These are phyloP conservation scores for Dendrocincla tyrannina DNA, from an alignment of 2,797 vertebrate species.

Conservation along the genomic window DNA sequence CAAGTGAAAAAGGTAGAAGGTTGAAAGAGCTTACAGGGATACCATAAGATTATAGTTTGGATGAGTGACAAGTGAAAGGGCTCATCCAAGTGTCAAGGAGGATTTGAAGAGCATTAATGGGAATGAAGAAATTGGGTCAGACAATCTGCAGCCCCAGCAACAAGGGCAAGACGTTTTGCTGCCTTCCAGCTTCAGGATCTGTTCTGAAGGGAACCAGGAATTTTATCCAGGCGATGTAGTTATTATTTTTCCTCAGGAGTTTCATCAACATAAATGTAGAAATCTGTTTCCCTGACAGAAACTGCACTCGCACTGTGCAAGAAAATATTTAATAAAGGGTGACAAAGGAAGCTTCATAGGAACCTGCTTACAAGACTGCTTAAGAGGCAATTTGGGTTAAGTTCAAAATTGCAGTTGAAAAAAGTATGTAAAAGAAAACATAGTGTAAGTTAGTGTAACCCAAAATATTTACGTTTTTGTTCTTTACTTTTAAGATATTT, in stretches of 20 bases:
- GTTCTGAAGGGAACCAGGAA: neutral
- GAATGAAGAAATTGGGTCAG: constrained; percentile 35
- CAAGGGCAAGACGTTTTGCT: neutral
- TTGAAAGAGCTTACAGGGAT: neutral
- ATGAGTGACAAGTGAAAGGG: constrained; percentile 15
- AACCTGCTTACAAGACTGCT: neutral
- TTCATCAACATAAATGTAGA: neutral
- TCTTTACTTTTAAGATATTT: neutral
- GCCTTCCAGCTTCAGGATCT: neutral
- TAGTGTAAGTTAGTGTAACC: neutral
- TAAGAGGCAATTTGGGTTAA: neutral
- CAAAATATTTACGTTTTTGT: neutral
- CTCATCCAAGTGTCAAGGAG: neutral
- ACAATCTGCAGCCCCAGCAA: neutral
- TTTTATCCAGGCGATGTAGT: neutral
- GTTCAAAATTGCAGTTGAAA: neutral
- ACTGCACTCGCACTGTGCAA: neutral
- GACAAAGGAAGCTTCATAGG: neutral
- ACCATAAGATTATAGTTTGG: neutral
- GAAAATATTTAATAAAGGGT: neutral
- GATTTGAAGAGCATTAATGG: constrained; percentile 14
- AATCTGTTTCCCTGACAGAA: neutral
- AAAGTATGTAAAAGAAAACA: neutral
- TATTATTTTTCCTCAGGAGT: neutral
- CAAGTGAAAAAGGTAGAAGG: neutral